Conservation (phyloP, 1,140 invertebrate genomes). For the Euwallacea fornicatus region DNA sequence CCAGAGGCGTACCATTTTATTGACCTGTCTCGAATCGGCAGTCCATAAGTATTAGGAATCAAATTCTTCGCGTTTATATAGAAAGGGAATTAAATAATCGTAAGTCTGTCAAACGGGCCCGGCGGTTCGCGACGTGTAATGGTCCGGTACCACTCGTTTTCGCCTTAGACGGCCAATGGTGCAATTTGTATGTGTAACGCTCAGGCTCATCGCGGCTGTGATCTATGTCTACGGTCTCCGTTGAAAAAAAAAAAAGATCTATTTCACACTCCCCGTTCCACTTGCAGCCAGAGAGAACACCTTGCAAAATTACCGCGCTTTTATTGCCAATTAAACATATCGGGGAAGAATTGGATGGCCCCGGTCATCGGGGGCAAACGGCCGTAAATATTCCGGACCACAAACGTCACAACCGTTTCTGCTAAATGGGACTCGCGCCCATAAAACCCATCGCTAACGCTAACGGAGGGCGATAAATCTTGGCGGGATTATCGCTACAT, state of each 20-base stretch:
- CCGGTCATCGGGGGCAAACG: conserved; percentile 10
- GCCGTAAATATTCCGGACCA: conserved; percentile 18
- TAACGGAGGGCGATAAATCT: conserved; percentile 8
- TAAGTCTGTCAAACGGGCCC: conserved; percentile 44
- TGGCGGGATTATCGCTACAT: background rate
- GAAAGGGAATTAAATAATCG: conserved; percentile 45
- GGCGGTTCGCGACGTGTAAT: conserved; percentile 40
- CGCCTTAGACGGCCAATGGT: conserved; percentile 45
- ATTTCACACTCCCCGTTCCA: background rate
- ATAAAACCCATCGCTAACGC: conserved; percentile 14
- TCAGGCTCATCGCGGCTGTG: conserved; percentile 19
- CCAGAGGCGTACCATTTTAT: background rate
- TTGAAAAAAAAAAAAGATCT: conserved; percentile 37
- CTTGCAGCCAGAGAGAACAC: background rate
- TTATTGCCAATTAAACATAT: conserved; percentile 9
- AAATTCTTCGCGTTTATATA: conserved; percentile 36
- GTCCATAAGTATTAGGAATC: conserved; percentile 30
- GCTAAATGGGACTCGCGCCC: conserved; percentile 6
- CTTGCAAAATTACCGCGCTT: background rate
- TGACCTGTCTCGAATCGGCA: background rate
- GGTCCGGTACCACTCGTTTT: conserved; percentile 36
- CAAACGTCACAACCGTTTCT: conserved; percentile 17
- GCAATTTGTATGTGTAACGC: conserved; percentile 50
- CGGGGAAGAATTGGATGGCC: background rate
- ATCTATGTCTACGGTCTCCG: conserved; percentile 36